Evolutionary conservation across 2,797 vertebrate species (phyloP), one percentile per base, ranked within the genome.

Genomic region (Paratrypauchen microcephalus): DNA sequence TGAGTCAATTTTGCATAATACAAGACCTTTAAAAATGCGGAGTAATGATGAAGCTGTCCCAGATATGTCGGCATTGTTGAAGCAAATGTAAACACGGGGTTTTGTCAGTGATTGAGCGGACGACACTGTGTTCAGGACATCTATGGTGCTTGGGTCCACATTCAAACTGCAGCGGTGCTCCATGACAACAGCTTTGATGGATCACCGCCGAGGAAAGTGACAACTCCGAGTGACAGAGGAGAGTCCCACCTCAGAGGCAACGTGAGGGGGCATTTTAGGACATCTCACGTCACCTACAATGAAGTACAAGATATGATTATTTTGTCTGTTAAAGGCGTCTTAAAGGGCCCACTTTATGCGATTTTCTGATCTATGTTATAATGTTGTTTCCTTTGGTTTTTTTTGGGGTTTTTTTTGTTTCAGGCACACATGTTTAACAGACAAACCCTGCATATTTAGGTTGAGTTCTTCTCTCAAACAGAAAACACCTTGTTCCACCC

Each of bases 81-180:
- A 48, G 23, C 24, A 45, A n/a, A 65, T 11, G 26, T 50, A 65
- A 65, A 50, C 62, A 28, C 5, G 9, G 16, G 24, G 0, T 19
- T 65, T 30, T 50, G 63, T 50, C 45, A 28, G 63, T 50, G 63
- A 50, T 50, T 50, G 63, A 50, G 63, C 52, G 63, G 16, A 11
- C 18, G 0, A 50, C 63, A 52, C 26, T 18, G 12, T 47, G 24
- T 24, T 64, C 15, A 26, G 61, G 61, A 50, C 45, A 6, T 65
- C 63, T n/a, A n/a, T 47, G 50, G 24, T 8, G 61, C 50, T 18
- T 30, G 47, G 63, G 45, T 30, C 24, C 63, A 47, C 26, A 7
- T 28, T 48, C 47, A 48, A n/a, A 47, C 62, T 24, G 47, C 24
- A 50, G 61, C 6, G 41, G 23, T 12, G 52, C 4, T 9, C 45